Conservation (phyloP, 1,140 invertebrate species). For the Drosophila ironensis region DNA sequence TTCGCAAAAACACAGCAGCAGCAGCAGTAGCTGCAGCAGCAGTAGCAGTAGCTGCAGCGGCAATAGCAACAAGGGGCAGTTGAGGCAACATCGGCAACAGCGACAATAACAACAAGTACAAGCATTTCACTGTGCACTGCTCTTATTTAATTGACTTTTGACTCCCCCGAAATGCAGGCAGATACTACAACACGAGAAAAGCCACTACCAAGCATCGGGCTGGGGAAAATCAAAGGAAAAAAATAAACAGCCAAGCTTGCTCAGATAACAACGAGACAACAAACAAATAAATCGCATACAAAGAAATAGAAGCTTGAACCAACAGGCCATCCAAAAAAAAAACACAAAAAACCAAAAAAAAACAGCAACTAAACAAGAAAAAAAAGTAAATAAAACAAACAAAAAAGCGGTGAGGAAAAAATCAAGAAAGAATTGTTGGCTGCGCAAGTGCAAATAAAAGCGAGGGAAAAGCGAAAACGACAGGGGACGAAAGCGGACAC, state of each 20-base stretch:
- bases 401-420: slow-evolving; percentile 21
- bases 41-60: slow-evolving; percentile 12
- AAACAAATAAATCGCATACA: slow-evolving; percentile 78
- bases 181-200: slow-evolving; percentile 17
- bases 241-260: slow-evolving; percentile 30
- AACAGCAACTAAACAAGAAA: background rate
- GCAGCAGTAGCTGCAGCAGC: background rate
- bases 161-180: slow-evolving; percentile 55
- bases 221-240: slow-evolving; percentile 9
- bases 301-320: slow-evolving; percentile 52
- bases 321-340: slow-evolving; percentile 54
- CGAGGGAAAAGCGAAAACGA: slow-evolving; percentile 11
- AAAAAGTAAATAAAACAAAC: slow-evolving; percentile 31
- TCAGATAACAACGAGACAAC: slow-evolving; percentile 78
- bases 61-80: slow-evolving; percentile 22
- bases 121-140: slow-evolving; percentile 68
- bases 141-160: slow-evolving; percentile 82
- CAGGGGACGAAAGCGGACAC: slow-evolving; percentile 57
- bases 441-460: slow-evolving; percentile 80
- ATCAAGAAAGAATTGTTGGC: slow-evolving; percentile 45
- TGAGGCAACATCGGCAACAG: slow-evolving; percentile 13
- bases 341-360: slow-evolving; percentile 27
- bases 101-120: slow-evolving; percentile 67
- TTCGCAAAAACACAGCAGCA: slow-evolving; percentile 42
- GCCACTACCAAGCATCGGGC: background rate